Evolutionary conservation across 2,113 vertebrate species (phyloP), one percentile per base, ranked within the genome.

Genomic region (Nannobrachium achirus): DNA sequence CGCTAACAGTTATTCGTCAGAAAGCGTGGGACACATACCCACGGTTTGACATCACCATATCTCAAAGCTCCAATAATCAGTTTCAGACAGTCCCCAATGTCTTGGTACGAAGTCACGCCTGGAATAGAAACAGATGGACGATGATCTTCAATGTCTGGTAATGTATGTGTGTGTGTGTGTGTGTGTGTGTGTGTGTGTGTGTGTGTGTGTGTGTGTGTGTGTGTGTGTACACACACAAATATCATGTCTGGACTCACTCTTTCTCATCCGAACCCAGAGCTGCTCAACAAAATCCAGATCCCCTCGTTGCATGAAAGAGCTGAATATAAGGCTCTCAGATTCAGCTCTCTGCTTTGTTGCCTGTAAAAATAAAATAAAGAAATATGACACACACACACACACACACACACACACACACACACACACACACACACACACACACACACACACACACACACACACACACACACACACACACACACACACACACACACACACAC

Each of bases 281-380:
- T 96, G 93, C 71, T 99, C 97, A 19, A 94, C 92, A 83, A 99
- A 98, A 86, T 99, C 98, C 15, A 99, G 92, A 80, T 97, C 94
- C 9, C 93, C 94, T 63, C 96, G 89, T 57, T 94, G 92, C 62
- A 89, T 89, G 68, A 95, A 84, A 1, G 86, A 76, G 40, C 87
- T 93, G 69, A 94, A 94, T 4, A 96, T 91, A 14, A 91, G 88
- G 14, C 82, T 78, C 33, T 94, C 93, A 1, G 87, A 63, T 13
- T 95, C 94, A 1, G 78, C 71, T 40, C 92, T 92, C 62, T 80
- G 60, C 69, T 85, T 86, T 90, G 90, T 67, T n/a, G 81, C 78
- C 94, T 96, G 87, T 46, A 78, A 87, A 8, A 70, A 66, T 67
- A 61, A 2, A 59, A 1, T 3, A n/a, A n/a, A n/a, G n/a, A n/a